A percentile compares a stretch with the other conserved stretches of the same genome.
Conservation (phyloP, 2,888 invertebrate species). For the Pheosia tremula region DNA sequence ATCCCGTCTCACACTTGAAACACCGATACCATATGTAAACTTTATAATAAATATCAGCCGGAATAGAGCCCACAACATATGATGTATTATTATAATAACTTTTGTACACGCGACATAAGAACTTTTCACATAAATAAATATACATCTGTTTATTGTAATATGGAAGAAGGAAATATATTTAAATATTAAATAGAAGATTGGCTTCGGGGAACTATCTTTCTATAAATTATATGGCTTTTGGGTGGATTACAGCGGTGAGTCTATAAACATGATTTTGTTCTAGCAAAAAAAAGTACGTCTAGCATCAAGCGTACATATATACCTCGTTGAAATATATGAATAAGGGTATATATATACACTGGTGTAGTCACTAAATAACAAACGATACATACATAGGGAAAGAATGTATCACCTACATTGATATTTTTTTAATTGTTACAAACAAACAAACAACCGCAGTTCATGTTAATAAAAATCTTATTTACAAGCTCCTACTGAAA, state of each 20-base stretch:
- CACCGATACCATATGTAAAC: background rate
- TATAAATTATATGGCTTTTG: constrained; percentile 41
- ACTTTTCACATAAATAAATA: constrained; percentile 4
- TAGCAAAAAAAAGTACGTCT: constrained; percentile 40
- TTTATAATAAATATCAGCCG: background rate
- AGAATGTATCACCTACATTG: constrained; percentile 45
- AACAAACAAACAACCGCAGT: constrained; percentile 32
- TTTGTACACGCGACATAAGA: background rate
- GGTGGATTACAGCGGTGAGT: constrained; percentile 48
- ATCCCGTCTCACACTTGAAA: background rate
- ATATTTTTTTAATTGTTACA: constrained; percentile 28
- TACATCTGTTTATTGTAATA: background rate
- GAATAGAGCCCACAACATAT: constrained; percentile 1
- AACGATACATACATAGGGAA: constrained; percentile 67
- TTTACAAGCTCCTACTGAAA: constrained; percentile 70
- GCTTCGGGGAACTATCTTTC: constrained; percentile 40
- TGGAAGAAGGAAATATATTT: background rate
- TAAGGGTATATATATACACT: constrained; percentile 64
- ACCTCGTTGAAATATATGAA: constrained; percentile 61
- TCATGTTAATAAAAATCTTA: constrained; percentile 80
- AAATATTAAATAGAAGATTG: constrained; percentile 1
- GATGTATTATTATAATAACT: background rate
- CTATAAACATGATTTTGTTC: constrained; percentile 28
- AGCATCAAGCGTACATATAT: constrained; percentile 43
- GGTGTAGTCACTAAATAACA: constrained; percentile 80